Percentiles rank a stretch among this genome's conserved stretches.
phyloP scores from a whole-genome alignment of 2,797 vertebrate species.

The Rhynchonycteris naso region DNA sequence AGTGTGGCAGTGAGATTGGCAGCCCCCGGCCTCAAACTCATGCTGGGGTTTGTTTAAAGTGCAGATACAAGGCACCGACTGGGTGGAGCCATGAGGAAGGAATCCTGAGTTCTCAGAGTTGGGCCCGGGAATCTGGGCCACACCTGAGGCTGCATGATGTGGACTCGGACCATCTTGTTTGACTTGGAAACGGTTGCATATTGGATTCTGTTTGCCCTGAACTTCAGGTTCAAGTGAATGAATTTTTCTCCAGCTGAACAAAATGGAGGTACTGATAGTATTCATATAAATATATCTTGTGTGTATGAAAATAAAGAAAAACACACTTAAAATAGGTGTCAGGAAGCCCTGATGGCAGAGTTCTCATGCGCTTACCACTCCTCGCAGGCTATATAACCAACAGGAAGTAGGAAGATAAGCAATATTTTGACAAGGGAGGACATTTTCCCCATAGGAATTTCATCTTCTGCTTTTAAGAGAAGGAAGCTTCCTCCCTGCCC shows the following conservation, averaged over 20 bases:
- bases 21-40: too few relatives aligned
- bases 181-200: neutral
- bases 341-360: neutral
- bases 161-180: neutral
- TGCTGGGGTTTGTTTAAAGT: neutral
- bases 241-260: neutral
- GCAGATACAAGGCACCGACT: neutral
- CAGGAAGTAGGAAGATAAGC: neutral
- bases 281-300: neutral
- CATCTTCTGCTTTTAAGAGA: neutral
- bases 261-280: neutral
- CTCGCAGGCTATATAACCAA: neutral
- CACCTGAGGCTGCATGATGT: neutral
- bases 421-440: neutral
- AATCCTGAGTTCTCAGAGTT: neutral
- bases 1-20: too few relatives aligned
- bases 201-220: neutral
- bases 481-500: neutral
- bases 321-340: neutral
- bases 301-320: neutral
- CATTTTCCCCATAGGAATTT: neutral
- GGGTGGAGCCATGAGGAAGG: too few relatives aligned
- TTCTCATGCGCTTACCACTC: neutral
- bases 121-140: neutral
- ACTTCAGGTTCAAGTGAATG: neutral